Evolutionary conservation across 35 echinoderm and acorn worm species (phyloP), one percentile per base, ranked within the genome.

Genomic region (Nesometra sesokonis): DNA sequence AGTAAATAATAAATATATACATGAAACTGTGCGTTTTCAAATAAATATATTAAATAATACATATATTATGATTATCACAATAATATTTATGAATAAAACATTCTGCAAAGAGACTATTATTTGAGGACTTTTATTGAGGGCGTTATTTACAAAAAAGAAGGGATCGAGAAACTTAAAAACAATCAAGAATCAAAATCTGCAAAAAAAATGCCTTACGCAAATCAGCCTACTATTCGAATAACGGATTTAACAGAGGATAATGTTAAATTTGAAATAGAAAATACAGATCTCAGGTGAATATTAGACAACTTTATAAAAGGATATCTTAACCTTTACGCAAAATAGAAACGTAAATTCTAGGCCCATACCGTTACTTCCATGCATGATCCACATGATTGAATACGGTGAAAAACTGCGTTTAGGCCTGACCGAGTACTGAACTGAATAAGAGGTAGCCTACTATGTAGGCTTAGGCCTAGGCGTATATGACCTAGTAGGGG

Each of bases 201-300:
- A 4, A 67, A 67, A 3, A 77, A 67, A 77, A 93, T 97, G 95
- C 95, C 95, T 35, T 97, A 97, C 81, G 95, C 95, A n/a, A 98
- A 98, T 85, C 95, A 98, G 31, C 95, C 95, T 79, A 86, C 85
- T 27, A 90, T 98, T 35, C 86, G 81, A 17, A 46, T 98, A 5
- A 91, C 90, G 17, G 92, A 98, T 82, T 85, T 98, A 29, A 93
- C 89, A 32, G 92, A 98, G 35, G 95, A 98, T 37, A 98, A 98
- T 84, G 92, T 98, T 17, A 98, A 98, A 82, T 98, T 98, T 81
- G 84, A 91, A 30, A 88, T 97, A 29, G 95, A 98, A 90, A 90
- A 98, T 87, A 98, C 95, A 11, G 95, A 98, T 88, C 86, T 98
- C 4, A 97, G 92, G 95, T 97, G 86, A 87, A 35, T 17, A 13